Percentiles rank a stretch among this genome's conserved stretches.
These are phyloP conservation scores for Mormyrops attenuatus DNA, from an alignment of 2,797 vertebrate genomes.

Conservation along the genomic window DNA sequence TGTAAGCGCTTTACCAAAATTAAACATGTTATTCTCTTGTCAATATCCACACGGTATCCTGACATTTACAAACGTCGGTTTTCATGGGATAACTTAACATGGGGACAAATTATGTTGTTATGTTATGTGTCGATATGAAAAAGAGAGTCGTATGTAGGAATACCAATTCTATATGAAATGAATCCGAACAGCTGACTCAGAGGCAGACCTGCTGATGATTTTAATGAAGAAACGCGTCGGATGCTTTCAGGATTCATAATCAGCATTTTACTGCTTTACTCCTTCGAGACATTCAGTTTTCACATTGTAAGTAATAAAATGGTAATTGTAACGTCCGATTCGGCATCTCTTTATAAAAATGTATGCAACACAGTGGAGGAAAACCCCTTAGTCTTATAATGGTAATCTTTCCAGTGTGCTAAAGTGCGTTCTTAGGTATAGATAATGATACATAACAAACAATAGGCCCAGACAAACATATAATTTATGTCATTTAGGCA, in stretches of 20 bases:
- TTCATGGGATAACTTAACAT: neutral
- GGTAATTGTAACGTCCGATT: neutral
- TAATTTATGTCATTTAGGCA: neutral
- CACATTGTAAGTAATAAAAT: neutral
- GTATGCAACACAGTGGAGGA: neutral
- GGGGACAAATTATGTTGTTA: neutral
- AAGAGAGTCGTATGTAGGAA: neutral
- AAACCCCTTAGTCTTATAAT: neutral
- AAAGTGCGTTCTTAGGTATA: neutral
- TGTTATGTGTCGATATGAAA: neutral
- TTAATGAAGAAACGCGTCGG: neutral
- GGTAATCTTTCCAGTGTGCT: neutral
- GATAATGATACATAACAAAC: neutral
- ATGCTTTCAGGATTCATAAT: neutral
- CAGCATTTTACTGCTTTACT: neutral
- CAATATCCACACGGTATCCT: neutral
- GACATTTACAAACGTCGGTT: neutral
- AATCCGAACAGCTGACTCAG: neutral
- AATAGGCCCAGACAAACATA: neutral
- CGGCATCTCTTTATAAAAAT: neutral
- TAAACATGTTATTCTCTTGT: neutral
- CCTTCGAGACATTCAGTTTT: neutral
- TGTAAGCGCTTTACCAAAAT: neutral
- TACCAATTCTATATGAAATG: neutral
- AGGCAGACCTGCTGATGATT: neutral